Conservation (phyloP, 2,797 vertebrate genomes). For the Euphonia xanthogaster region DNA sequence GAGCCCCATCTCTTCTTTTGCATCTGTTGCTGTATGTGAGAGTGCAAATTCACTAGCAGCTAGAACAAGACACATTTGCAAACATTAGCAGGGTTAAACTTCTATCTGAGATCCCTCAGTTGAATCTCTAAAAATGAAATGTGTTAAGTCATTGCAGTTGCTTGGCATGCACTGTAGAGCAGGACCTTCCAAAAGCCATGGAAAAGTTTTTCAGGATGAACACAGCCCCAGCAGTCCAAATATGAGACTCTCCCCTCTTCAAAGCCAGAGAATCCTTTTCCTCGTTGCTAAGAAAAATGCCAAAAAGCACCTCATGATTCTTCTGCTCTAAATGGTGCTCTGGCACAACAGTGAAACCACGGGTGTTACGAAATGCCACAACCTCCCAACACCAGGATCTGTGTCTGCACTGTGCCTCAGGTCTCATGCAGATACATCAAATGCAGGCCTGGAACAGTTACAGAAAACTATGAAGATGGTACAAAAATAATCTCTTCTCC, state of each 20-base stretch:
- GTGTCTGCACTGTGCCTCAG: neutral
- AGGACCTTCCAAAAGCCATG: neutral
- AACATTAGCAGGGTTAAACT: neutral
- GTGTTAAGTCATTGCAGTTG: neutral
- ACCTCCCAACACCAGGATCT: neutral
- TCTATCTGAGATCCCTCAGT: neutral
- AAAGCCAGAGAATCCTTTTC: neutral
- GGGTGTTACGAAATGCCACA: accelerated
- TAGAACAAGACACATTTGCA: neutral
- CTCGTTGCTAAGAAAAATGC: neutral
- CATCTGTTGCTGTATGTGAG: neutral
- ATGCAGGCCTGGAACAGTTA: neutral
- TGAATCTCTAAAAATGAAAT: neutral
- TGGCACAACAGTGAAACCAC: accelerated
- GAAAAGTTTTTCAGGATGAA: neutral
- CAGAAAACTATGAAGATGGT: neutral
- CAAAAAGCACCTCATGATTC: neutral
- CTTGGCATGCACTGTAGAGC: neutral
- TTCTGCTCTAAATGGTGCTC: neutral
- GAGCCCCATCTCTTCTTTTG: neutral
- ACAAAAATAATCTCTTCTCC: neutral
- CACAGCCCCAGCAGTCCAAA: neutral
- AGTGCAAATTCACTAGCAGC: neutral
- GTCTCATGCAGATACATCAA: neutral
- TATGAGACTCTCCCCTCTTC: neutral